These are phyloP conservation scores for Machimus atricapillus DNA, from an alignment of 2,888 invertebrate species.

Conservation along the genomic window DNA sequence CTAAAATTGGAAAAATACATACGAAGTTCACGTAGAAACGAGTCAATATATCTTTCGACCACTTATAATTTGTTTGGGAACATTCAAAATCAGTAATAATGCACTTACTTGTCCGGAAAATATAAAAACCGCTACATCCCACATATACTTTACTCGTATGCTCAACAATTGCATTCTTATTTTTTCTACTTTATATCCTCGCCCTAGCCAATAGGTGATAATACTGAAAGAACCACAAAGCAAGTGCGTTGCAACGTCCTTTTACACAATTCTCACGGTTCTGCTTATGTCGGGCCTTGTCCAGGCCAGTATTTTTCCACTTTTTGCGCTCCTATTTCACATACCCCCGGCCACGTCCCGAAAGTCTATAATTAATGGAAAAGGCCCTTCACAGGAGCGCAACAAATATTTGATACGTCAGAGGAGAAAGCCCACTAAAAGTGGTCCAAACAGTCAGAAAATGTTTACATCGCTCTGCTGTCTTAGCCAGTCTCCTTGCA, in stretches of 20 bases:
- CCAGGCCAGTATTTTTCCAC: conserved; percentile 5
- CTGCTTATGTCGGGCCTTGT: background rate
- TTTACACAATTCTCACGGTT: background rate
- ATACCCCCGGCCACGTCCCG: background rate
- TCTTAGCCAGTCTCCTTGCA: background rate
- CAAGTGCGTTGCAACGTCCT: background rate
- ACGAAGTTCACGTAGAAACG: no score
- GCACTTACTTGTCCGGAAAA: conserved; percentile 1
- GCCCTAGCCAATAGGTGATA: background rate
- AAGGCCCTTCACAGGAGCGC: background rate
- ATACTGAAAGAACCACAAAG: background rate
- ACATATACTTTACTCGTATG: background rate
- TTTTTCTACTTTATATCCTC: background rate
- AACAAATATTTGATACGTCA: conserved; percentile 1
- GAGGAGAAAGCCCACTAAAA: background rate
- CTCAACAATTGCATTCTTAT: background rate
- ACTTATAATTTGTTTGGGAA: background rate
- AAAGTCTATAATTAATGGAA: background rate
- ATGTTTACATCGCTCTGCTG: background rate
- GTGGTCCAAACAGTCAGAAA: background rate
- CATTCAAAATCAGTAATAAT: background rate
- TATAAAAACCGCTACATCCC: background rate
- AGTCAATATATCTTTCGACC: background rate
- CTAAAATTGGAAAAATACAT: no score
- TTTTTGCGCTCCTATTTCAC: background rate